Evolutionary conservation across 2,888 invertebrate species (phyloP).

Genomic region (Plemyria rubiginata): DNA sequence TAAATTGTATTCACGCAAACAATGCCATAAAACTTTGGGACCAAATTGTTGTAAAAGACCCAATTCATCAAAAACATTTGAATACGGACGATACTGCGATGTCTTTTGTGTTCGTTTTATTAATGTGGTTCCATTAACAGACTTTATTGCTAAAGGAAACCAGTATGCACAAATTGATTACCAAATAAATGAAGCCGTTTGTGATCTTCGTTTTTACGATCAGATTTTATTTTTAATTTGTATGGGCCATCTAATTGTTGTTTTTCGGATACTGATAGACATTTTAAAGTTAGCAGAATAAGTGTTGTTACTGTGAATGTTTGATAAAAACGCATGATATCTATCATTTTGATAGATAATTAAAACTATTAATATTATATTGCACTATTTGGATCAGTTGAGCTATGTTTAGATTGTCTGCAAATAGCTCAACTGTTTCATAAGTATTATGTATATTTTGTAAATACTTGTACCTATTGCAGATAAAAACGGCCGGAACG

Average conservation of each 20-base stretch:
- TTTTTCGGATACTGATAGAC: not conserved
- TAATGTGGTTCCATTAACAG: conserved; percentile 75
- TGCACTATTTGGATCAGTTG: too few relatives aligned
- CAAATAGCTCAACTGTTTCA: too few relatives aligned
- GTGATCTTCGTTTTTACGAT: conserved; percentile 61
- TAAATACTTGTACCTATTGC: too few relatives aligned
- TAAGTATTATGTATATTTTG: too few relatives aligned
- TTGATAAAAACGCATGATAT: not conserved
- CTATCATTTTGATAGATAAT: not conserved
- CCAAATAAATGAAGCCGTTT: conserved; percentile 66
- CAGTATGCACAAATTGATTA: conserved; percentile 71
- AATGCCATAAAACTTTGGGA: conserved; percentile 54
- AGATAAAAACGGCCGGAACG: too few relatives aligned
- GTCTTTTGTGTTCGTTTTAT: conserved; percentile 69
- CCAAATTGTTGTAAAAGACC: conserved; percentile 58
- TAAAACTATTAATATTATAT: too few relatives aligned
- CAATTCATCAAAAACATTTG: conserved; percentile 60
- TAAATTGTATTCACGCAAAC: conserved; percentile 43
- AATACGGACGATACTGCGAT: conserved; percentile 52
- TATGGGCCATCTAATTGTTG: conserved; percentile 1
- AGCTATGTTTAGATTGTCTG: too few relatives aligned
- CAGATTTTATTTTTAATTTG: conserved; percentile 20
- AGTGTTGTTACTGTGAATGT: not conserved
- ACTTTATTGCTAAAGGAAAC: conserved; percentile 67
- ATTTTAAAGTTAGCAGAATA: not conserved